Base-by-base conservation (phyloP, 2,888 invertebrate genomes). In the Drosophila formosana region DNA sequence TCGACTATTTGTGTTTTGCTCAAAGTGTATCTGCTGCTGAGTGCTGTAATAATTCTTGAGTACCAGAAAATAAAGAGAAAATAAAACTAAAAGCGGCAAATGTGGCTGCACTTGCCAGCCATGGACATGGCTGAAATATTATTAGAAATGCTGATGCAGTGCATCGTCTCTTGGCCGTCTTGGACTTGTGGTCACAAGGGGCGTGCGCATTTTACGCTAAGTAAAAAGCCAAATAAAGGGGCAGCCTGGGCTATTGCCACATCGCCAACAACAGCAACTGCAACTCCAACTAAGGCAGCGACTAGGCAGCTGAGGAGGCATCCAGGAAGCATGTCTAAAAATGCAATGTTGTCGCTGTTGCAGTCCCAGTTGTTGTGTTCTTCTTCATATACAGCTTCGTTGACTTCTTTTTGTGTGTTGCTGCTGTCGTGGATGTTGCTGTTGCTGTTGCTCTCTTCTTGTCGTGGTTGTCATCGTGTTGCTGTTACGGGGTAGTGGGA, bases 311-410 rank as follows among this genome's bases (percentile, higher is more conserved):
- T 55, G 46, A 28, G 49, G 13, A 50, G 49, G 41, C 65, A 88
- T 37, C 86, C 88, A 88, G 83, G 83, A 83, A 83, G 86, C 88
- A 88, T 75, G 82, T 83, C 85, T 77, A 82, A 70, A 82, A 82
- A 82, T 82, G 88, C 67, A 52, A 52, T 64, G 56, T 58, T 26
- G 47, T 49, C 39, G 34, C 25, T 32, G 51, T 62, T 57, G 64
- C 62, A 49, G 66, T 56, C 63, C 62, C 13, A 34, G 32, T 28
- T 18, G 46, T 37, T 57, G 26, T 57, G 26, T 45, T 45, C 25
- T 37, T 9, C 46, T 37, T 1, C 45, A 34, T 25, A 46, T 23
- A 13, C 45, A 25, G 1, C 45, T 9, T 45, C 45, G 8, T 45
- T 18, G 45, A 9, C 32, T 25, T 23, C 11, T 25, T 56, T 25